These are phyloP conservation scores for Oreochromis grahami DNA, from an alignment of 2,797 vertebrate species.

Conservation along the genomic window DNA sequence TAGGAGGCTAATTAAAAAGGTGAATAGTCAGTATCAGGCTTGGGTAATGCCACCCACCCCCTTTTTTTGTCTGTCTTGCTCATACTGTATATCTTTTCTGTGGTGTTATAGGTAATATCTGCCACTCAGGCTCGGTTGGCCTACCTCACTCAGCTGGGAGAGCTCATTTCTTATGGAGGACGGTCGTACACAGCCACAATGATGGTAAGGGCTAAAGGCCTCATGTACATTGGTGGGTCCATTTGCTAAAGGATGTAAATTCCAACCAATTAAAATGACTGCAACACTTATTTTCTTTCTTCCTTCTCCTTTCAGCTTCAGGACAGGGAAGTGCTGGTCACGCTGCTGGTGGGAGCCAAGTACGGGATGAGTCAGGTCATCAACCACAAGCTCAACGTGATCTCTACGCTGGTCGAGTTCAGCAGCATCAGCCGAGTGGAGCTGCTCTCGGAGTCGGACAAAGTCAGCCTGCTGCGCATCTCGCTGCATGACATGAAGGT, in stretches of 20 bases:
- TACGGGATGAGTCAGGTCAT: conserved; percentile 96
- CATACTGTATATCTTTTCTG: neutral
- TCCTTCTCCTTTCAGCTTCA: conserved; percentile 79
- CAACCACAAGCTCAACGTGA: conserved; percentile 95
- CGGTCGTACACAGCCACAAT: conserved; percentile 92
- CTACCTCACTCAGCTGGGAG: conserved; percentile 95
- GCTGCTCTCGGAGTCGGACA: conserved; percentile 88
- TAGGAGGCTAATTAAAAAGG: conserved; percentile 5
- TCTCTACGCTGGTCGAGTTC: conserved; percentile 92
- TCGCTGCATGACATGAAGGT: conserved; percentile 97
- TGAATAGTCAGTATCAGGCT: neutral
- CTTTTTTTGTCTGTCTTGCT: neutral
- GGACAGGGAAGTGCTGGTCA: conserved; percentile 91
- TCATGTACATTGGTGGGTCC: neutral
- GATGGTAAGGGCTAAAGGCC: conserved; percentile 78
- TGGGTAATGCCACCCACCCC: neutral
- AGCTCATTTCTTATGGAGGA: conserved; percentile 93
- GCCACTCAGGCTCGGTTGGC: conserved; percentile 88
- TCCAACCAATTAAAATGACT: neutral
- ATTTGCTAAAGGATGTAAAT: neutral
- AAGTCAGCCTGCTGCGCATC: conserved; percentile 93
- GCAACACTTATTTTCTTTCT: neutral
- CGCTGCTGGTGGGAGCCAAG: conserved; percentile 90
- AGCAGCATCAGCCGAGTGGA: conserved; percentile 91
- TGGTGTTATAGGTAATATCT: conserved; percentile 78